Evolutionary conservation across 1,140 invertebrate genomes (phyloP), one percentile per base, ranked within the genome.

Genomic region (Trichoplusia ni): DNA sequence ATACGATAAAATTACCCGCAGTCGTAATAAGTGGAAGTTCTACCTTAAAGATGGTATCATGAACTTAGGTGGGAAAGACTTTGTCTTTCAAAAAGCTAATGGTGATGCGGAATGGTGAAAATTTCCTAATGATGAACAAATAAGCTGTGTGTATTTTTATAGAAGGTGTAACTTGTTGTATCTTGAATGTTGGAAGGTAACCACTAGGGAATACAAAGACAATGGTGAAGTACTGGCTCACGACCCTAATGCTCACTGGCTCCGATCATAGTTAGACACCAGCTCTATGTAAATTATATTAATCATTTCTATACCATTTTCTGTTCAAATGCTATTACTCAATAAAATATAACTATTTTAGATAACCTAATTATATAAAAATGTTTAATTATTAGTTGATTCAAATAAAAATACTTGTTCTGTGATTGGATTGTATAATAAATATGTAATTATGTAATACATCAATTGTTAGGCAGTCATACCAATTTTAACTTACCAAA

Each of bases 11-110:
- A 99, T 99, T 62, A 98, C 97, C 65, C 94, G 99, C 84, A 98
- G 96, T 82, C 94, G 98, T 79, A 99, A 99, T 83, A 98, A 98
- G 89, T 99, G 99, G 99, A 99, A 99, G 92, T 99, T 99, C 89
- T 97, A 98, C 91, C 92, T 99, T 53, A 99, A 99, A 92, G 98
- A 99, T 92, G 99, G 99, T 40, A 99, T 99, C 64, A 99, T 99
- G 99, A 99, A 99, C 92, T 93, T 99, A 71, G 95, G 95, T 77
- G 98, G 98, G 11, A 98, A 98, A 91, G 99, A 99, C 91, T 99
- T 95, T 92, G 97, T 99, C 69, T 99, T 99, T 91, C 98, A 99
- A 91, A 99, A 98, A 92, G 98, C 98, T 3, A 98, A 95, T 78
- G 99, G 99, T 69, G 99, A 99, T 93, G 98, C 99, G 23, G 99